A percentile compares a stretch with the other conserved stretches of the same genome.
Conservation (phyloP, 2,797 vertebrate genomes). For the Sparus aurata region DNA sequence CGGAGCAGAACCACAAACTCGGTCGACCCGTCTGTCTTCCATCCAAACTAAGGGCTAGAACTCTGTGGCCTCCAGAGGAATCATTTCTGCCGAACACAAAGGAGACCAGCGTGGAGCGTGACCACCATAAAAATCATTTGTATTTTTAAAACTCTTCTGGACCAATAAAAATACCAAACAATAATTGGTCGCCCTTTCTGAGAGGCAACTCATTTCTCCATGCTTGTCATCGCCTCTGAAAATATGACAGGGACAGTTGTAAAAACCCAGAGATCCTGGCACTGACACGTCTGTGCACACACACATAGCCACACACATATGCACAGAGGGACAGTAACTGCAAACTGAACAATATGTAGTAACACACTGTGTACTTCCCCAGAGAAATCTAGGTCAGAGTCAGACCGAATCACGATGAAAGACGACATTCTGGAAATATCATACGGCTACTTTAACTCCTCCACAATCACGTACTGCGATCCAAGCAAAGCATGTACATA, state of each 20-base stretch:
- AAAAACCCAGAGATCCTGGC: constrained; percentile 67
- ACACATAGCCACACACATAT: constrained; percentile 38
- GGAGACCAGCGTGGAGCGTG: constrained; percentile 67
- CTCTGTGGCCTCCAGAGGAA: constrained; percentile 66
- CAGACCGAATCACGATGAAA: constrained; percentile 56
- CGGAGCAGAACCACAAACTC: constrained; percentile 80
- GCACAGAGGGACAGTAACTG: constrained; percentile 52
- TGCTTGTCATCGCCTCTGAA: constrained; percentile 79
- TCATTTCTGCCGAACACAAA: constrained; percentile 75
- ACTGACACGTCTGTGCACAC: constrained; percentile 1
- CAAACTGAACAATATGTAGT: constrained; percentile 69
- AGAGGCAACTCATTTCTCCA: constrained; percentile 64
- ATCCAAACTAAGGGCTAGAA: constrained; percentile 76
- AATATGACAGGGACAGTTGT: constrained; percentile 73
- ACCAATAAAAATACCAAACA: constrained; percentile 83
- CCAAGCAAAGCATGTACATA: constrained; percentile 46
- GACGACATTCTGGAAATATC: constrained; percentile 54
- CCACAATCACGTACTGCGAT: constrained; percentile 35
- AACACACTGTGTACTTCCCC: constrained; percentile 56
- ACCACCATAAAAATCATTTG: constrained; percentile 77
- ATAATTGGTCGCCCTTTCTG: constrained; percentile 63
- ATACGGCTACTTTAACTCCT: constrained; percentile 38
- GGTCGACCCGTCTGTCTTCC: constrained; percentile 72
- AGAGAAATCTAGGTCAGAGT: constrained; percentile 77
- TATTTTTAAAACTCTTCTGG: constrained; percentile 77